Evolutionary conservation across 2,888 invertebrate species (phyloP).

Genomic region (Orthonychiurus folsomi): DNA sequence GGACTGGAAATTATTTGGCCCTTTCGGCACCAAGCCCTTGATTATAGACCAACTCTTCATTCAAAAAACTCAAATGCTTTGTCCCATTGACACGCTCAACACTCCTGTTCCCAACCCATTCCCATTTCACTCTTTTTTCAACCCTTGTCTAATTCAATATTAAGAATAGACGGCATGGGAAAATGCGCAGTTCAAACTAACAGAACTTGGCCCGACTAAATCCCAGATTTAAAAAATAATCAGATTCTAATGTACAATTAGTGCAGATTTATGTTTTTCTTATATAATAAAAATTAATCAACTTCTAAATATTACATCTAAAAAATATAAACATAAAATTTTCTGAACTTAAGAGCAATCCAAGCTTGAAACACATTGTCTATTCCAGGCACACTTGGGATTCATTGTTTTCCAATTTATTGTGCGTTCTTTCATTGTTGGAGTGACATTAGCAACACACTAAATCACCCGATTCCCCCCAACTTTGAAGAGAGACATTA

Average conservation of each 20-base stretch:
- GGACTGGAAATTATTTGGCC: background rate
- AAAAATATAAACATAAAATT: background rate
- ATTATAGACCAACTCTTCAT: background rate
- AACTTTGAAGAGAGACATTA: background rate
- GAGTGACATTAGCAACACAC: background rate
- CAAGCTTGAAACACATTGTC: background rate
- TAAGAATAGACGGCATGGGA: background rate
- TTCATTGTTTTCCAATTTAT: background rate
- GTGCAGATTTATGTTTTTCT: no score
- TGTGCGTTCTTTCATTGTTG: background rate
- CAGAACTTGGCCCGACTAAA: background rate
- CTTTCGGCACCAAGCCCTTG: background rate
- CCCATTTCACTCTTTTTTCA: background rate
- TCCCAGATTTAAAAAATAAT: no score
- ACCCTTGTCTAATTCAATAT: background rate
- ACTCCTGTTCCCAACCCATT: background rate
- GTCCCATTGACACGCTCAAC: background rate
- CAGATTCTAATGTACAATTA: no score
- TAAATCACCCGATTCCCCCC: background rate
- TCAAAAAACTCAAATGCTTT: background rate
- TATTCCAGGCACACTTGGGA: no score
- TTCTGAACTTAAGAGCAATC: background rate
- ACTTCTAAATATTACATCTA: no score
- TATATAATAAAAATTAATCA: no score
- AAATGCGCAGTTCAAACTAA: background rate